These are phyloP conservation scores for Choloepus hoffmanni DNA, from an alignment of 2,113 vertebrate genomes.

Conservation along the genomic window DNA sequence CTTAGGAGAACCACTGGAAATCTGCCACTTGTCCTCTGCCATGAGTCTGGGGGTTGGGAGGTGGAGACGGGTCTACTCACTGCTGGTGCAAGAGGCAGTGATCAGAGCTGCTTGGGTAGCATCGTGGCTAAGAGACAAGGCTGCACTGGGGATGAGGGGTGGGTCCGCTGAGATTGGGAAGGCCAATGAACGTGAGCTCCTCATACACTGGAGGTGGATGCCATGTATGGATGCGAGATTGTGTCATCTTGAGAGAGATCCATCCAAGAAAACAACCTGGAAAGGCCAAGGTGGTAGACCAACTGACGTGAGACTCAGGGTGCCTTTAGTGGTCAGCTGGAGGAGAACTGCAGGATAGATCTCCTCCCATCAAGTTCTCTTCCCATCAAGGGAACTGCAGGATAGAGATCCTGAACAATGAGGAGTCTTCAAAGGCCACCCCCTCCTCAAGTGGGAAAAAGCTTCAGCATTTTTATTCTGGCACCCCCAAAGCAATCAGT, in stretches of 20 bases:
- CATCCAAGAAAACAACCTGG: neutral
- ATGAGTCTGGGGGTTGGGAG: neutral
- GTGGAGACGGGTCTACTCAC: neutral
- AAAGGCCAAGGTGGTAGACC: neutral
- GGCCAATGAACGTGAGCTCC: neutral
- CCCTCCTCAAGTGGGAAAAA: neutral
- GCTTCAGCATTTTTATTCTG: neutral
- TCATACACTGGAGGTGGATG: fast-evolving
- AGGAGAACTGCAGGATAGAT: neutral
- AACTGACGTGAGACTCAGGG: no score
- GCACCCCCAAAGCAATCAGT: neutral
- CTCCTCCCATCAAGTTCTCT: neutral
- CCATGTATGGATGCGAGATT: neutral
- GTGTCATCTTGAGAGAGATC: neutral
- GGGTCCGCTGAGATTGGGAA: neutral
- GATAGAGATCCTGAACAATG: no score
- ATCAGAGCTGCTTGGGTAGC: no score
- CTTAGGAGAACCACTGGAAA: neutral
- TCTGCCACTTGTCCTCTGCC: neutral
- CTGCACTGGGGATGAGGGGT: neutral
- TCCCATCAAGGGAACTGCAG: neutral
- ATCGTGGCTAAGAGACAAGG: neutral
- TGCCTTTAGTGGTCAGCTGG: neutral
- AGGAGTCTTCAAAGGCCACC: no score
- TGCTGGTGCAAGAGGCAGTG: neutral